Conservation (phyloP, 53 echinoderm and acorn worm species). For the Glandiceps talaboti region DNA sequence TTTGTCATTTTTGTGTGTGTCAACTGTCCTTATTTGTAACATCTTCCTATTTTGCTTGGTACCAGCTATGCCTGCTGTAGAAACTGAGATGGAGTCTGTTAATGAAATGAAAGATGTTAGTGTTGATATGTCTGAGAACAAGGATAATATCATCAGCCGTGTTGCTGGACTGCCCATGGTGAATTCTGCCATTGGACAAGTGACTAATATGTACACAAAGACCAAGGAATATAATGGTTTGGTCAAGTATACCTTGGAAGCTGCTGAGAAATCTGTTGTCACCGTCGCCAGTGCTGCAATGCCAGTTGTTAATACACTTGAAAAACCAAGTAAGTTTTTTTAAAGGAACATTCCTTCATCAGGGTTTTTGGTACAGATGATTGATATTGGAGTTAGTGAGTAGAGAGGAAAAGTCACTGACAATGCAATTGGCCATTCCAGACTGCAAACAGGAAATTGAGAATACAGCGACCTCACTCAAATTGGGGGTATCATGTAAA, state of each 20-base stretch:
- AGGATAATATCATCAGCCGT: constrained; percentile 43
- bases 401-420: too few species aligned
- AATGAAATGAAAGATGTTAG: background rate
- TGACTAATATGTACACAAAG: constrained; percentile 76
- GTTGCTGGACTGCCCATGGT: constrained; percentile 67
- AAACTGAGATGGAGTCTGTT: background rate
- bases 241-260: constrained; percentile 54
- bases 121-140: background rate
- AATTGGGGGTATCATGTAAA: too few species aligned
- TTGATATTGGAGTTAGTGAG: too few species aligned
- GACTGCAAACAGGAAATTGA: too few species aligned
- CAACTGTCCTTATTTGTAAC: too few species aligned
- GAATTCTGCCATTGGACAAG: constrained; percentile 55
- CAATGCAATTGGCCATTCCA: too few species aligned
- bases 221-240: constrained; percentile 75
- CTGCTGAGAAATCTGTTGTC: constrained; percentile 76
- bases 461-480: too few species aligned
- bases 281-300: constrained; percentile 78
- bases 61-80: too few species aligned
- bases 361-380: too few species aligned
- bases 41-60: too few species aligned
- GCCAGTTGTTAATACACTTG: constrained; percentile 69
- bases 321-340: constrained; percentile 58
- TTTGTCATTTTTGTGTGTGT: too few species aligned
- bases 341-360: too few species aligned